These are phyloP conservation scores for Thryonomys swinderianus DNA, from an alignment of 2,113 vertebrate genomes.

Conservation along the genomic window DNA sequence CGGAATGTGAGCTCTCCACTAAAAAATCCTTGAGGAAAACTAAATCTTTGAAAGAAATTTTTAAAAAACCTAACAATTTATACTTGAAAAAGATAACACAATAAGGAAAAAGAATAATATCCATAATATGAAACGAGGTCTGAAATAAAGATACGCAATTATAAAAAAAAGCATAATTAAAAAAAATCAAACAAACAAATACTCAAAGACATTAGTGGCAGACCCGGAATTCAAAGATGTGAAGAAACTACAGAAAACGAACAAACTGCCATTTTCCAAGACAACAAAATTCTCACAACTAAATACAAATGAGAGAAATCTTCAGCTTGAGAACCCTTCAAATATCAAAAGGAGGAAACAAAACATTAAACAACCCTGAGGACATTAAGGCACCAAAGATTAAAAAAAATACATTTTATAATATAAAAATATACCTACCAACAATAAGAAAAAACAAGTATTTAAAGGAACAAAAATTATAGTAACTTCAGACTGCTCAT, in stretches of 20 bases:
- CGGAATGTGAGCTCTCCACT: neutral
- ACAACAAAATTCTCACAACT: neutral
- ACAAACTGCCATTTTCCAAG: neutral
- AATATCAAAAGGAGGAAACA: neutral
- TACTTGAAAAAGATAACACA: neutral
- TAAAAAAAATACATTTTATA: neutral
- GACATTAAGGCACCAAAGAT: neutral
- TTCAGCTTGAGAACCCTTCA: neutral
- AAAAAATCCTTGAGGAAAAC: neutral
- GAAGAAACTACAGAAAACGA: neutral
- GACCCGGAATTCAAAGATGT: neutral
- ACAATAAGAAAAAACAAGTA: neutral
- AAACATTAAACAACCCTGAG: neutral
- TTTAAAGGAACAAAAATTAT: neutral
- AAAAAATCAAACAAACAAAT: constrained; percentile 46
- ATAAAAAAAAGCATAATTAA: neutral
- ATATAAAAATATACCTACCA: neutral
- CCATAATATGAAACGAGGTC: neutral
- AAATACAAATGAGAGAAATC: constrained; percentile 15
- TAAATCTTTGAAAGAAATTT: neutral
- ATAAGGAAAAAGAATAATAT: neutral
- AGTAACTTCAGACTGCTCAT: neutral
- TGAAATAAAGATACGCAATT: neutral
- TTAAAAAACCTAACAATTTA: neutral
- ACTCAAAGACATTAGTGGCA: neutral